A percentile compares a stretch with the other conserved stretches of the same genome.
Conservation (phyloP, 2,113 vertebrate species). For the Pipa parva region DNA sequence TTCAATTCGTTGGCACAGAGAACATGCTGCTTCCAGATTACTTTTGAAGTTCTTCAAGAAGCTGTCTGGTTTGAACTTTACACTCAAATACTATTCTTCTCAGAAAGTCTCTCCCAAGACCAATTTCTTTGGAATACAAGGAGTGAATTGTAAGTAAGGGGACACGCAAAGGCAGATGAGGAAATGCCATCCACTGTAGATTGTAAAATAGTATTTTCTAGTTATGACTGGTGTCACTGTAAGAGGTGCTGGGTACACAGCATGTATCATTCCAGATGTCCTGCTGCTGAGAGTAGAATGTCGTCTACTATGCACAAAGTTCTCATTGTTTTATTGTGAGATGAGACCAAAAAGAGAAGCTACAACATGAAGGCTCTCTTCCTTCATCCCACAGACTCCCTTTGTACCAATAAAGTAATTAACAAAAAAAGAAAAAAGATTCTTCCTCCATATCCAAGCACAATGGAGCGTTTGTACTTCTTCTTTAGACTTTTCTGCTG, state of each 20-base stretch:
- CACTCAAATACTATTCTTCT: not conserved
- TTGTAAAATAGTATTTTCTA: constrained; percentile 1
- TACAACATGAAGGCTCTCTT: constrained; percentile 16
- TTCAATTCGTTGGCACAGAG: too few species aligned
- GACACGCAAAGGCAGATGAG: not conserved
- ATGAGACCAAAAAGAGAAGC: constrained; percentile 26
- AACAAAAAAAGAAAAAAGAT: constrained; percentile 7
- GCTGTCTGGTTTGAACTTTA: not conserved
- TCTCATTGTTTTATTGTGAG: constrained; percentile 18
- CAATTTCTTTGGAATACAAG: not conserved
- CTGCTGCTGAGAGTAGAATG: constrained; percentile 10
- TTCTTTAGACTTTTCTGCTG: not conserved
- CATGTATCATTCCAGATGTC: constrained; percentile 32
- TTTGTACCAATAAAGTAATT: constrained; percentile 33
- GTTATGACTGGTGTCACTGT: constrained; percentile 18
- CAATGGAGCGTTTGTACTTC: constrained; percentile 21
- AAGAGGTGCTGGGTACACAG: constrained; percentile 9
- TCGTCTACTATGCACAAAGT: constrained; percentile 37
- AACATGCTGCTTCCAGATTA: too few species aligned
- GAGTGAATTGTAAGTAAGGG: not conserved
- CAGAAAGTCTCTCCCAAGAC: not conserved
- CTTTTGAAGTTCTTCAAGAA: not conserved
- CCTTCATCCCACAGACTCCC: constrained; percentile 28
- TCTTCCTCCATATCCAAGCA: constrained; percentile 5
- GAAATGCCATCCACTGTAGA: constrained; percentile 8